These are phyloP conservation scores for Leptoclinus maculatus DNA, from an alignment of 2,797 vertebrate species.

Conservation along the genomic window DNA sequence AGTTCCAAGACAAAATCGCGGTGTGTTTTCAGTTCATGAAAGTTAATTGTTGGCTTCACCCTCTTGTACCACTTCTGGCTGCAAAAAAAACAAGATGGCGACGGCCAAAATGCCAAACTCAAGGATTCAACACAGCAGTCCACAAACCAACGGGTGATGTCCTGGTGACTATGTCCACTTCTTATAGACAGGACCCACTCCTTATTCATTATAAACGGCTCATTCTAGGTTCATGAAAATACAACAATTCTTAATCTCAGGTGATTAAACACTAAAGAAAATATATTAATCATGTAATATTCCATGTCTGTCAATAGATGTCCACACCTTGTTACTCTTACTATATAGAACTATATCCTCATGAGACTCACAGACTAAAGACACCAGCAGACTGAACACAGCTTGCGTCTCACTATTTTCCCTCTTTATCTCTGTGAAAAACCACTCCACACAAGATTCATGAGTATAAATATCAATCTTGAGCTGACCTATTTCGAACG, in stretches of 20 bases:
- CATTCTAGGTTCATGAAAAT: no score
- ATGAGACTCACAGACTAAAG: background rate
- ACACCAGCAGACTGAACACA: constrained; percentile 8
- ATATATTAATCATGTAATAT: background rate
- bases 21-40: background rate
- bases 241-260: background rate
- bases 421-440: constrained; percentile 31
- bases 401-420: background rate
- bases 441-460: constrained; percentile 18
- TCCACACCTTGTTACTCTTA: background rate
- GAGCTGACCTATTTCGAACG: constrained; percentile 53
- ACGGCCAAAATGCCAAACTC: background rate
- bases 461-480: constrained; percentile 53
- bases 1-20: no score
- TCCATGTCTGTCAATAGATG: background rate
- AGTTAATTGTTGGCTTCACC: background rate
- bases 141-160: no score
- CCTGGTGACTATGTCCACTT: no score
- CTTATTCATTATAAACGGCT: background rate
- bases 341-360: background rate
- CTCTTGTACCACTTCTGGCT: background rate
- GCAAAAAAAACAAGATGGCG: background rate
- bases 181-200: background rate
- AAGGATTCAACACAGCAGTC: background rate
- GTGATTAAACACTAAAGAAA: background rate